phyloP scores from a whole-genome alignment of 2,888 invertebrate species.

The Sclerodermus sp. region DNA sequence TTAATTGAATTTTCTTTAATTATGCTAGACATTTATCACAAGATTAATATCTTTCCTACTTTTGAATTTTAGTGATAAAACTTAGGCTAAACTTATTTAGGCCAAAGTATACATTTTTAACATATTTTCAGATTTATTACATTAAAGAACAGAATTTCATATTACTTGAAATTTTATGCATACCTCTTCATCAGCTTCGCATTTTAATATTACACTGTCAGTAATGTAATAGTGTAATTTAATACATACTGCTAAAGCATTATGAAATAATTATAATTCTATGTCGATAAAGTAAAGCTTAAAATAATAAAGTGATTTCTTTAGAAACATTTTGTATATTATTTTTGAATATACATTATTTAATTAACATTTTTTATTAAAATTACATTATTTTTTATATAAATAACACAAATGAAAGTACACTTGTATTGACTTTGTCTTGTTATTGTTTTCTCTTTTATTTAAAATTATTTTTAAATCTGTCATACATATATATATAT shows the following conservation, averaged over 20 bases:
- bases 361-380: neutral
- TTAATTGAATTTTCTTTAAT: slow-evolving; percentile 4
- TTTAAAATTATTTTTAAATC: too few relatives aligned
- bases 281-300: slow-evolving; percentile 34
- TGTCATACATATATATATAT: too few relatives aligned
- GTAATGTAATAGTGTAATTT: slow-evolving; percentile 37
- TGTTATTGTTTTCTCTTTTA: neutral
- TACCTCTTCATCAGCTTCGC: slow-evolving; percentile 36
- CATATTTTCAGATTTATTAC: slow-evolving; percentile 20
- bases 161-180: slow-evolving; percentile 21
- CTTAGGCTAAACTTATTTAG: slow-evolving; percentile 24
- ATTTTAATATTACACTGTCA: slow-evolving; percentile 36
- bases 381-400: neutral
- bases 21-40: neutral
- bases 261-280: slow-evolving; percentile 34
- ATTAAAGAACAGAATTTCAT: slow-evolving; percentile 17
- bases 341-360: slow-evolving; percentile 4
- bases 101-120: slow-evolving; percentile 31
- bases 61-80: neutral
- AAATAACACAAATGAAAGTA: neutral
- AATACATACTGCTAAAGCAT: slow-evolving; percentile 32
- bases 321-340: slow-evolving; percentile 21
- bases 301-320: slow-evolving; percentile 39
- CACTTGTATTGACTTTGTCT: neutral
- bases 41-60: neutral